Evolutionary conservation across 2,113 vertebrate species (phyloP), one percentile per base, ranked within the genome.

Genomic region (Triplophysa rosa): DNA sequence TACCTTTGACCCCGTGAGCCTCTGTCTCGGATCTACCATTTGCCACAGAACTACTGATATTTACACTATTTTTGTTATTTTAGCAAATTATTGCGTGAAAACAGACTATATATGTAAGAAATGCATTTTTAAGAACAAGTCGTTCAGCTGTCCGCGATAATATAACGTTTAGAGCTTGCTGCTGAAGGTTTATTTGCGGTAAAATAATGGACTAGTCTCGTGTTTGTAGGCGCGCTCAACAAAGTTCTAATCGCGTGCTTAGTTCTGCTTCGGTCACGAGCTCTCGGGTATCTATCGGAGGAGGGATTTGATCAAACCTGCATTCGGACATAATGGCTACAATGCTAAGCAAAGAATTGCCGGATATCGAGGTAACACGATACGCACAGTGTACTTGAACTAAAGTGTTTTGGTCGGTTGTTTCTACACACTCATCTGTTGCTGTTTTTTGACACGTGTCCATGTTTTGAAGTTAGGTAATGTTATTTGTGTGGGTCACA

Each of bases 301-400:
- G 7, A 45, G 16, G 21, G 33, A 42, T 23, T 29, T 37, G 62
- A 19, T 66, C 69, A n/a, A 11, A 16, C 10, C n/a, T 58, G 61
- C 68, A 45, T 42, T 65, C 45, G 47, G 33, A 40, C 19, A 40
- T 29, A 52, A 21, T 65, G 83, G 61, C n/a, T 75, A 82, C 56
- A 59, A 90, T 90, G 89, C 62, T 91, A 80, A 91, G 91, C 78
- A 91, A 77, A 89, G 91, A 91, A 63, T 86, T 87, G 14, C 89
- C 87, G 67, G 90, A 92, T 59, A 91, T 91, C 29, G 90, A 92
- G 91, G 89, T 92, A 91, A 84, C 16, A 4, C 19, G 49, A 33
- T 33, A 69, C 69, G 1, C 33, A 75, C n/a, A 81, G 69, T 14
- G 6, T 1, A 4, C 3, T 54, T 19, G 21, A 54, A 17, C 8